Conservation (phyloP, 2,888 invertebrate species). For the Barypeithes pellucidus region DNA sequence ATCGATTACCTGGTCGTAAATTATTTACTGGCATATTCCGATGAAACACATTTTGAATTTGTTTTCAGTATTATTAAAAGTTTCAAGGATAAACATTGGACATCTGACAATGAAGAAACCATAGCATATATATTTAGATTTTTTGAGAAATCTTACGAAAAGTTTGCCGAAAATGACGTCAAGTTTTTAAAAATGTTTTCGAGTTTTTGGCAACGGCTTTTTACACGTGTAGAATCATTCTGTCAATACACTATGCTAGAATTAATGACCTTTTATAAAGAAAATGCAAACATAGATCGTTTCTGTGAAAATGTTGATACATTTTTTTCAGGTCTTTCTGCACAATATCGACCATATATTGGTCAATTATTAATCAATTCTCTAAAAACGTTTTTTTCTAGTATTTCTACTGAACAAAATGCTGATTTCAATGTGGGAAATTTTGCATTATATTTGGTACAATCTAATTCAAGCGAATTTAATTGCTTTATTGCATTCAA, state of each 20-base stretch:
- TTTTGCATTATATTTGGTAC: constrained; percentile 23
- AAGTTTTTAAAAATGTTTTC: constrained; percentile 21
- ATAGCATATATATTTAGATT: constrained; percentile 11
- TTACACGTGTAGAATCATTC: constrained; percentile 32
- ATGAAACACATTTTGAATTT: constrained; percentile 17
- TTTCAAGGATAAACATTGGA: constrained; percentile 20
- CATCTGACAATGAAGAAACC: not conserved
- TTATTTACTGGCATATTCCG: constrained; percentile 25
- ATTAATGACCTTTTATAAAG: constrained; percentile 31
- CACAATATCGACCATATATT: constrained; percentile 23
- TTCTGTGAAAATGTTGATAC: constrained; percentile 29
- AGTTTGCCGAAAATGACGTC: constrained; percentile 11
- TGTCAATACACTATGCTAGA: constrained; percentile 20
- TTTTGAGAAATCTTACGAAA: constrained; percentile 15
- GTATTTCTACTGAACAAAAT: not conserved
- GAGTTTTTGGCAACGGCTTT: constrained; percentile 31
- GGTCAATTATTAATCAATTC: constrained; percentile 22
- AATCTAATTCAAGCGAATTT: constrained; percentile 10
- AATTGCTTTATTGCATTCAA: constrained; percentile 25
- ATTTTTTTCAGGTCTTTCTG: constrained; percentile 19
- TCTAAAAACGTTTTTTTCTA: constrained; percentile 14
- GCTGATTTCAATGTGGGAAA: not conserved
- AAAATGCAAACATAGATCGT: not conserved
- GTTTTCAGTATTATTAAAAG: constrained; percentile 31
- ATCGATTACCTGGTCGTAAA: constrained; percentile 28